phyloP scores from a whole-genome alignment of 2,888 invertebrate species.

The Pandemis cinnamomeana region DNA sequence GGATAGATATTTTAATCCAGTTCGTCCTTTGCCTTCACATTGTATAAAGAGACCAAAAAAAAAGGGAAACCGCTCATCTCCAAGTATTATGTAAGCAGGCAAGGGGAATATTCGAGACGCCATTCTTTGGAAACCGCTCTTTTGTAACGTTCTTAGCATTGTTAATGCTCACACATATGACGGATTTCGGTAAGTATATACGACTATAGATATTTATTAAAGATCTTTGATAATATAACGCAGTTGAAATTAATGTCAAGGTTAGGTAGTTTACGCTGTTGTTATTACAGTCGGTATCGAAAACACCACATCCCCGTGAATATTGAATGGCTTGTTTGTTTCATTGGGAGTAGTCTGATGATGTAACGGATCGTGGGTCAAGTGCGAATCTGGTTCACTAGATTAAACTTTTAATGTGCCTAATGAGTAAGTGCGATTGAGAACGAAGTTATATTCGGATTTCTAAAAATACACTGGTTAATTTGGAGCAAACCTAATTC shows the following conservation, averaged over 20 bases:
- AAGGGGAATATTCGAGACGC: conserved; percentile 51
- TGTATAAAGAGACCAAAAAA: conserved; percentile 49
- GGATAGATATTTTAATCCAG: conserved; percentile 52
- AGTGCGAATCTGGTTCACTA: neutral
- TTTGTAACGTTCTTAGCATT: conserved; percentile 49
- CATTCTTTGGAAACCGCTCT: conserved; percentile 52
- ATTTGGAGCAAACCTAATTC: conserved; percentile 3
- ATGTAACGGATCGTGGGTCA: conserved; percentile 3
- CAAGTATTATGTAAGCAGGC: conserved; percentile 49
- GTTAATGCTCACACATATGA: conserved; percentile 10
- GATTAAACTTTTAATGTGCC: neutral
- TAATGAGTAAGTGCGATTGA: neutral
- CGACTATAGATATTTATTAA: neutral
- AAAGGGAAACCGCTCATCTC: conserved; percentile 50
- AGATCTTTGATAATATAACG: neutral
- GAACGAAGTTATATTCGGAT: neutral
- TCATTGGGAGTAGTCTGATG: neutral
- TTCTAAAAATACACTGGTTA: neutral
- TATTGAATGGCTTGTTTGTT: conserved; percentile 23
- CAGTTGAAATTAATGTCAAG: conserved; percentile 5
- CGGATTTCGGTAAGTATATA: neutral
- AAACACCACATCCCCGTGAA: conserved; percentile 6
- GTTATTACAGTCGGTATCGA: conserved; percentile 3
- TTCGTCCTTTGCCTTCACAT: conserved; percentile 51
- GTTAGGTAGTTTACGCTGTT: conserved; percentile 3